A percentile compares a stretch with the other conserved stretches of the same genome.
Conservation (phyloP, 2,113 vertebrate species). For the Gadus macrocephalus region DNA sequence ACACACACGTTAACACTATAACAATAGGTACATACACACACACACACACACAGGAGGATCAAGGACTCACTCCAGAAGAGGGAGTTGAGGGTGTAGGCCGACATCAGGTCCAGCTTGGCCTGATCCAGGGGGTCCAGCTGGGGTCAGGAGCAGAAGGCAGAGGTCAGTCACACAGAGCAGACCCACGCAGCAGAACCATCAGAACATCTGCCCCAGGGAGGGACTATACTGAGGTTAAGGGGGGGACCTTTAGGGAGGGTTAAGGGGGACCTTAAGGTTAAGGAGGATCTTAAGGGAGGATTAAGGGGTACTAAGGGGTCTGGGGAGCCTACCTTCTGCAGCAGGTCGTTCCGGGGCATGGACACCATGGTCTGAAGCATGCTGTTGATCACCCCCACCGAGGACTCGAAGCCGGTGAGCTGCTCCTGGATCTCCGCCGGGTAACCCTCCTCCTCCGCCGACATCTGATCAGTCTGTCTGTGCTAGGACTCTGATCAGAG, state of each 20-base stretch:
- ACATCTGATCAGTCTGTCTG: neutral
- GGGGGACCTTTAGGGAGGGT: too few species aligned
- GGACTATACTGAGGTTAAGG: too few species aligned
- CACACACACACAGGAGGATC: too few species aligned
- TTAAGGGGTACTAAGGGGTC: too few species aligned
- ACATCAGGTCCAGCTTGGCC: conserved; percentile 95
- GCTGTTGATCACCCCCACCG: conserved; percentile 77
- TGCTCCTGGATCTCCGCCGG: conserved; percentile 92
- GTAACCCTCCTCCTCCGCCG: conserved; percentile 73
- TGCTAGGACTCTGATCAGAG: too few species aligned
- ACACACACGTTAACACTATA: too few species aligned
- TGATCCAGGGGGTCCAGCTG: conserved; percentile 93
- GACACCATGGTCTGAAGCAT: conserved; percentile 86
- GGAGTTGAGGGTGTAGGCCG: conserved; percentile 90
- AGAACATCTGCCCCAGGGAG: too few species aligned
- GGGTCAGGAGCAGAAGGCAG: neutral
- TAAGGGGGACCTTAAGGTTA: neutral
- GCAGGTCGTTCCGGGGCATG: conserved; percentile 79
- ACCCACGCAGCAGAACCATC: too few species aligned
- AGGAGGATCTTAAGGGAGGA: too few species aligned
- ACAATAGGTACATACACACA: too few species aligned
- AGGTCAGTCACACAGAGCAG: too few species aligned
- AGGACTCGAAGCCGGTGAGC: conserved; percentile 81
- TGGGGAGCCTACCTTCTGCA: conserved; percentile 74
- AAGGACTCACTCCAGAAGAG: conserved; percentile 93